Percentiles rank a stretch among this genome's conserved stretches.
Conservation (phyloP, 2,888 invertebrate genomes). For the Criorhina ranunculi region DNA sequence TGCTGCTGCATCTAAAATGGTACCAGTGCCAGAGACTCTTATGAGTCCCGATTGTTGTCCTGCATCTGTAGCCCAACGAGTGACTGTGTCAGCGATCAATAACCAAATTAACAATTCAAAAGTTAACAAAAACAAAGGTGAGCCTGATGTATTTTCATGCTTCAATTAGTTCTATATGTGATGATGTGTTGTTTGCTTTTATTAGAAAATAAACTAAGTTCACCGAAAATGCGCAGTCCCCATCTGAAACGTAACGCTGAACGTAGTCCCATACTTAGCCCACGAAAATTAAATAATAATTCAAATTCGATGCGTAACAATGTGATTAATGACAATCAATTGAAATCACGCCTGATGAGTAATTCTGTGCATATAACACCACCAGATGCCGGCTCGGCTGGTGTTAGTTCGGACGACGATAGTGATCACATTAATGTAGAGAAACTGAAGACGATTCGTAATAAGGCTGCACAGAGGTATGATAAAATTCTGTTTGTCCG, state of each 20-base stretch:
- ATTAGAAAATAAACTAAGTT: conserved; percentile 82
- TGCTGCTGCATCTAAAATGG: conserved; percentile 93
- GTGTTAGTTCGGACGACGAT: conserved; percentile 87
- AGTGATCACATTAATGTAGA: conserved; percentile 88
- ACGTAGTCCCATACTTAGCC: conserved; percentile 82
- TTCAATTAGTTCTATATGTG: no score
- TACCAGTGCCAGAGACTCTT: conserved; percentile 93
- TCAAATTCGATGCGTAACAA: conserved; percentile 67
- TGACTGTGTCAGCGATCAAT: conserved; percentile 81
- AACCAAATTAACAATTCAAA: conserved; percentile 82
- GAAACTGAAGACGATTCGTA: conserved; percentile 88
- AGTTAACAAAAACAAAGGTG: conserved; percentile 83
- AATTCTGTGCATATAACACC: conserved; percentile 81
- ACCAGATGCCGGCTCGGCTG: conserved; percentile 81
- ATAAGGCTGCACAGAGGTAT: conserved; percentile 86
- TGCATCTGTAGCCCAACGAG: conserved; percentile 82
- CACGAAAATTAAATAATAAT: conserved; percentile 79
- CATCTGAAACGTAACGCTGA: conserved; percentile 81
- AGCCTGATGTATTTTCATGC: background rate
- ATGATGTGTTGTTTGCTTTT: no score
- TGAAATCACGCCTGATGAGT: conserved; percentile 78
- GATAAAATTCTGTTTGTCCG: background rate
- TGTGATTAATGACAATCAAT: conserved; percentile 78
- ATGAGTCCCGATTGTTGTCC: conserved; percentile 91
- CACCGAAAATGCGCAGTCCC: conserved; percentile 83